Evolutionary conservation across 2,888 invertebrate genomes (phyloP), one percentile per base, ranked within the genome.

Genomic region (Drosophila ustulata): DNA sequence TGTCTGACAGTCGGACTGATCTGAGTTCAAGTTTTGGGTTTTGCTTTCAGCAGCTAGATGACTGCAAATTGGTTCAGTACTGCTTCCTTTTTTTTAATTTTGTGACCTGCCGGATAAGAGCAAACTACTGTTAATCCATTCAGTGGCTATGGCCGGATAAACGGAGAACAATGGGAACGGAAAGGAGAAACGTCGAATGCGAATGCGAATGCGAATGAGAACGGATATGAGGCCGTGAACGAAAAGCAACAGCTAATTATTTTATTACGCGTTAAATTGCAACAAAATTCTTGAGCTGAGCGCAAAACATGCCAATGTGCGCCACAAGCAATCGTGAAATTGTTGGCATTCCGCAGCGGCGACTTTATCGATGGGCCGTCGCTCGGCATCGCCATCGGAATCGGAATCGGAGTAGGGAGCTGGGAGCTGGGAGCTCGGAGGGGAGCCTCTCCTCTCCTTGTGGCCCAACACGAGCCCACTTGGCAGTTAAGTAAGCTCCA

Each of bases 261-360:
- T 85, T 85, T 85, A 85, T 85, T 89, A 88, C 80, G 88, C 89
- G 82, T 85, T 85, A 88, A 89, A 85, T 89, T 89, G 88, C 89
- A 87, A 84, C 85, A 82, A 79, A 84, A 89, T 84, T 84, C 85
- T 84, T 82, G 68, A 67, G 69, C 67, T 80, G 68, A 82, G 86
- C 88, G 78, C 86, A 82, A 80, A 88, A 85, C 80, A 82, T 87
- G 89, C 84, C 88, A 82, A 80, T 82, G 81, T 88, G 89, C 89
- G 87, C 82, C 89, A 88, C 85, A 75, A 81, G 85, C 85, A 89
- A 89, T 84, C 83, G 89, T 87, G 82, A 88, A 88, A 84, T 84
- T 87, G 87, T 87, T 88, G 53, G 73, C 87, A 88, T 88, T 87
- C 83, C 83, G 65, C 73, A 73, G 87, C 69, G 69, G 66, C 75